phyloP scores from a whole-genome alignment of 2,888 invertebrate species.

The Phyllotreta striolata region DNA sequence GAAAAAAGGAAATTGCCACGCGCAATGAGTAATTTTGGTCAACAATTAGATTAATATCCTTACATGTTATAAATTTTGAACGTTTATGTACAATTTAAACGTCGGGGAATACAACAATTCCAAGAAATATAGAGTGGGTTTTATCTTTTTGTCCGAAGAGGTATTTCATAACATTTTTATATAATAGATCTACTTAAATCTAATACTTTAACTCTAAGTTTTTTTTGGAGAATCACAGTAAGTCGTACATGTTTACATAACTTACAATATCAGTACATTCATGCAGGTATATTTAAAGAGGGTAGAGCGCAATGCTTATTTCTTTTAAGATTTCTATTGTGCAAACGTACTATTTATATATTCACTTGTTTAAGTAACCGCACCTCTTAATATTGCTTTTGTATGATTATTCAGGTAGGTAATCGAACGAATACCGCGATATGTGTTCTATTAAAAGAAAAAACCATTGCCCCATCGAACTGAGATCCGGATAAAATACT shows the following conservation, averaged over 20 bases:
- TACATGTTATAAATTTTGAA: conserved; percentile 17
- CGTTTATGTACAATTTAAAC: conserved; percentile 12
- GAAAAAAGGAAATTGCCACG: conserved; percentile 1
- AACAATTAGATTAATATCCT: conserved; percentile 28
- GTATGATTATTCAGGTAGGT: too few species aligned
- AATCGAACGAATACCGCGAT: neutral
- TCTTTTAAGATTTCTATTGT: conserved; percentile 9
- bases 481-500: conserved; percentile 37
- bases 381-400: neutral
- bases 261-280: conserved; percentile 41
- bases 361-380: conserved; percentile 1
- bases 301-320: conserved; percentile 31
- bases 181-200: conserved; percentile 33
- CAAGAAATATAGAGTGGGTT: conserved; percentile 21
- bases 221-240: conserved; percentile 50
- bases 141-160: conserved; percentile 22
- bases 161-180: conserved; percentile 24
- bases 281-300: conserved; percentile 39
- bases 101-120: conserved; percentile 4
- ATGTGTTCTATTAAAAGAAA: neutral
- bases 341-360: neutral
- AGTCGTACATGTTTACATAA: conserved; percentile 45
- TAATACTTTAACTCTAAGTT: conserved; percentile 28
- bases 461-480: conserved; percentile 34
- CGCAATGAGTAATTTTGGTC: conserved; percentile 16